These are phyloP conservation scores for Apogon talboti DNA, from an alignment of 2,797 vertebrate species.

Conservation along the genomic window DNA sequence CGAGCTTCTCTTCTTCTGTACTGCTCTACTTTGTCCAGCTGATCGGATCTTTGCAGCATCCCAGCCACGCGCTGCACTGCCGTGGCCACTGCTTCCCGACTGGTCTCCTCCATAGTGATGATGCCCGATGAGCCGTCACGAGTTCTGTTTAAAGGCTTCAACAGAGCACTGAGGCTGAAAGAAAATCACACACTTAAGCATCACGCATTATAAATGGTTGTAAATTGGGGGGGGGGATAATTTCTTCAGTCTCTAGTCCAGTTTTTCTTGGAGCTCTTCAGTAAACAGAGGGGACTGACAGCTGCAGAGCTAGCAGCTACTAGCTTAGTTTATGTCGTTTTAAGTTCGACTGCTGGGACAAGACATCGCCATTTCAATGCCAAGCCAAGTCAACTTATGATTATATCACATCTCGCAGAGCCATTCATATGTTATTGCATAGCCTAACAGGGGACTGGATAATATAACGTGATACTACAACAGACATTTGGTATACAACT, in stretches of 20 bases:
- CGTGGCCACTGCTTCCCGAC: conserved; percentile 93
- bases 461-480: neutral
- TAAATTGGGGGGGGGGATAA: too few species aligned
- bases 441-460: conserved; percentile 2
- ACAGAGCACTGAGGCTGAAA: conserved; percentile 4
- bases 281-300: neutral
- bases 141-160: neutral
- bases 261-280: neutral
- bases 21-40: conserved; percentile 98
- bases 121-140: neutral
- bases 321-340: neutral
- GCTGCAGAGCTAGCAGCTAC: neutral
- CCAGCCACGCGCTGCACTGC: conserved; percentile 97
- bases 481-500: neutral
- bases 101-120: conserved; percentile 93
- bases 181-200: neutral
- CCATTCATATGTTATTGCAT: neutral
- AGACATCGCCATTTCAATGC: neutral
- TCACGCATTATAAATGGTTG: too few species aligned
- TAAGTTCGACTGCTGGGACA: neutral
- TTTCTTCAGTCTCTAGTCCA: neutral
- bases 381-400: neutral
- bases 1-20: conserved; percentile 95
- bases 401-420: accelerated
- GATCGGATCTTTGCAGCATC: conserved; percentile 97